These are phyloP conservation scores for Helicoverpa zea DNA, from an alignment of 1,140 invertebrate genomes.

Conservation along the genomic window DNA sequence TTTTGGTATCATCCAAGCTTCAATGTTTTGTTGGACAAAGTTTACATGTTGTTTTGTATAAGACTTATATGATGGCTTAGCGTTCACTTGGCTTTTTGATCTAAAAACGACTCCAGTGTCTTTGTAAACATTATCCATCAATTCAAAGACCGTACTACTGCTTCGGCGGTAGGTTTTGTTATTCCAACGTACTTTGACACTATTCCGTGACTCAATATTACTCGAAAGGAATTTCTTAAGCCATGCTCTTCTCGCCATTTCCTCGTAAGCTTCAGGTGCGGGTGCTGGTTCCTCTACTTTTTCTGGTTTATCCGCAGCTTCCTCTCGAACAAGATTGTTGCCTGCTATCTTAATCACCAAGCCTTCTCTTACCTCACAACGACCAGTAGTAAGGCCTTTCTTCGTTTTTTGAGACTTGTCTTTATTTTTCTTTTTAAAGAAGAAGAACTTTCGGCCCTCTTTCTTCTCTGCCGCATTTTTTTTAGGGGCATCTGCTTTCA, in stretches of 20 bases:
- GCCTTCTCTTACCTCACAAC: conserved; percentile 75
- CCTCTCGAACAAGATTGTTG: conserved; percentile 10
- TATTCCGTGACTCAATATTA: conserved; percentile 67
- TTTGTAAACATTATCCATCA: conserved; percentile 73
- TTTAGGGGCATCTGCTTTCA: not conserved
- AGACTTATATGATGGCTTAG: conserved; percentile 59
- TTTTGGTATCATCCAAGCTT: conserved; percentile 78
- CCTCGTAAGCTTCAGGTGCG: conserved; percentile 51
- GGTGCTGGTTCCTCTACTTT: conserved; percentile 1
- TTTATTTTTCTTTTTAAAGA: conserved; percentile 71
- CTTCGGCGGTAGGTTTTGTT: conserved; percentile 72
- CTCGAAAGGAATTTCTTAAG: conserved; percentile 64
- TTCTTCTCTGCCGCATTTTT: conserved; percentile 59
- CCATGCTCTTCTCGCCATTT: conserved; percentile 67
- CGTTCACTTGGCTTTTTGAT: conserved; percentile 68
- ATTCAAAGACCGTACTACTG: conserved; percentile 74
- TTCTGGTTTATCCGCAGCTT: not conserved
- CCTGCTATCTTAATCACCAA: conserved; percentile 68
- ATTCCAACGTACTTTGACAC: conserved; percentile 72
- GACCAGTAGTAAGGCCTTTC: conserved; percentile 69
- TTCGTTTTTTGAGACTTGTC: conserved; percentile 63
- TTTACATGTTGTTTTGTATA: conserved; percentile 60
- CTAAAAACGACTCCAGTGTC: conserved; percentile 60
- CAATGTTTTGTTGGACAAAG: conserved; percentile 69
- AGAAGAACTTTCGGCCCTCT: conserved; percentile 68